A percentile compares a stretch with the other conserved stretches of the same genome.
phyloP scores from a whole-genome alignment of 2,113 vertebrate genomes.

The Marmota flaviventris region DNA sequence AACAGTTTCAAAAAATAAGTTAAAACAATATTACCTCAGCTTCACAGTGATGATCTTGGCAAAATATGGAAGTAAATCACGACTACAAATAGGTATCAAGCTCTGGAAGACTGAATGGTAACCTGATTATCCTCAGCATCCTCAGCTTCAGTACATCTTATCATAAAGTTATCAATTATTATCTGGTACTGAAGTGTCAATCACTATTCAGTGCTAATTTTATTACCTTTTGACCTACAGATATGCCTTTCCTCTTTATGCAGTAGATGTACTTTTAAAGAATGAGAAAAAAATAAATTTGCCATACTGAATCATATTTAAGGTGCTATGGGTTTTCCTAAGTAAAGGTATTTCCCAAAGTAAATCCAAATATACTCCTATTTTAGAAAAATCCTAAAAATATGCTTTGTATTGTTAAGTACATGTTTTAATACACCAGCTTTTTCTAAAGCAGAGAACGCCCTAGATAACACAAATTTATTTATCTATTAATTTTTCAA shows the following conservation, averaged over 20 bases:
- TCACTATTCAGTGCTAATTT: background rate
- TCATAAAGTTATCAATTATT: background rate
- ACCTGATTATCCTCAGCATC: background rate
- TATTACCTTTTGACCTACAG: background rate
- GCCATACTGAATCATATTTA: background rate
- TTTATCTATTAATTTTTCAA: too few species aligned
- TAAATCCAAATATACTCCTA: background rate
- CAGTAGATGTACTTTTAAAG: background rate
- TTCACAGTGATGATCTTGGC: constrained; percentile 48
- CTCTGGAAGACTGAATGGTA: background rate
- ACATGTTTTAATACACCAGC: background rate
- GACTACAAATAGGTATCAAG: constrained; percentile 25
- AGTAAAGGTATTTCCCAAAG: background rate
- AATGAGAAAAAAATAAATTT: background rate
- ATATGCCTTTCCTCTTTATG: background rate
- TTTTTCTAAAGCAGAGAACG: background rate
- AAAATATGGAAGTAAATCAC: constrained; percentile 32
- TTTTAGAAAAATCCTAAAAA: background rate
- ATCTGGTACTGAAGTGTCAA: background rate
- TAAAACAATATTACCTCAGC: constrained; percentile 5
- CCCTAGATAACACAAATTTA: background rate
- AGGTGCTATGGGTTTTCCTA: background rate
- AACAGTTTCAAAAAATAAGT: constrained; percentile 11
- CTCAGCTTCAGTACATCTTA: constrained; percentile 32
- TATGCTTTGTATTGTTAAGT: background rate